Conservation (phyloP, 2,113 vertebrate species). For the Conger conger region DNA sequence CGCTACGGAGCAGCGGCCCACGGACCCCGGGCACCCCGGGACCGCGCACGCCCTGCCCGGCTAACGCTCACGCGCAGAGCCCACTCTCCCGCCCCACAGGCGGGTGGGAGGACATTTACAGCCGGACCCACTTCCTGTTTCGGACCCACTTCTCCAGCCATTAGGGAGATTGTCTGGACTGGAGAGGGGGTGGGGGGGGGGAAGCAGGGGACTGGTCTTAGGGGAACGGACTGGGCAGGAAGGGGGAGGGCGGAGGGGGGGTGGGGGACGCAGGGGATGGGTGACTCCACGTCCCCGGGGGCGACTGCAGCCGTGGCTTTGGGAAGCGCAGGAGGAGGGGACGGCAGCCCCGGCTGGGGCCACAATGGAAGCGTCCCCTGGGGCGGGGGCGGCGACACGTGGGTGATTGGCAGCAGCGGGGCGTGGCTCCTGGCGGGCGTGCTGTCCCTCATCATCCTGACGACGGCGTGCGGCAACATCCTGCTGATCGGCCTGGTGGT, state of each 20-base stretch:
- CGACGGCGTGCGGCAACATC: conserved; percentile 82
- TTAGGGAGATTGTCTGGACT: neutral
- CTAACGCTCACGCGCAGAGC: neutral
- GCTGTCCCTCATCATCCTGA: conserved; percentile 83
- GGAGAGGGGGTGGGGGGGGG: too few species aligned
- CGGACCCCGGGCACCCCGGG: conserved; percentile 18
- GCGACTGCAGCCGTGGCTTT: conserved; percentile 40
- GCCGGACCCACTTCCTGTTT: neutral
- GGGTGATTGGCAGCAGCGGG: conserved; percentile 75
- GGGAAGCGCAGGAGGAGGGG: conserved; percentile 1
- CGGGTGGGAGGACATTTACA: neutral
- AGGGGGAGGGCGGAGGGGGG: neutral
- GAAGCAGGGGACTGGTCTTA: too few species aligned
- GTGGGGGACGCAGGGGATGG: conserved; percentile 46
- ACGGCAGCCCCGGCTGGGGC: conserved; percentile 22
- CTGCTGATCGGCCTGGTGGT: conserved; percentile 87
- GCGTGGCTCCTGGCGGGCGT: conserved; percentile 76
- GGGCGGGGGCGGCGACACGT: conserved; percentile 36
- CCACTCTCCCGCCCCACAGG: neutral
- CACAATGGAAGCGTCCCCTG: conserved; percentile 50
- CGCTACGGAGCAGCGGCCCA: conserved; percentile 10
- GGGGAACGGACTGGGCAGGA: neutral
- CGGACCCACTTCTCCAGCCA: neutral
- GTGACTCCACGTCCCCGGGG: conserved; percentile 46
- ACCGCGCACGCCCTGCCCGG: neutral